Evolutionary conservation across 2,888 invertebrate species (phyloP), one percentile per base, ranked within the genome.

Genomic region (Dynastes maya): DNA sequence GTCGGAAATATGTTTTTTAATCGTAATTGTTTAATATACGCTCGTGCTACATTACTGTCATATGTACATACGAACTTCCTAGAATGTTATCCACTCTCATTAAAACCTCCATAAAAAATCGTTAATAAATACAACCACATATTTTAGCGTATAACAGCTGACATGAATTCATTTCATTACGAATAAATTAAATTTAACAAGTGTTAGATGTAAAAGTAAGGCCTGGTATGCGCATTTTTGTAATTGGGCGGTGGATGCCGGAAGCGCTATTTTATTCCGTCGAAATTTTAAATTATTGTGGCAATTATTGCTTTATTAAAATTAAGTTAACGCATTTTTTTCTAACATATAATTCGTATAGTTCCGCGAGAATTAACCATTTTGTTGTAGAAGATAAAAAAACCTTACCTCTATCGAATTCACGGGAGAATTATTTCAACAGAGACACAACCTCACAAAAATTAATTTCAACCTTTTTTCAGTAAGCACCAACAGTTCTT

Each of bases 111-210:
- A 45, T 22, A 45, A 58, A 61, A 61, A 61, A 58, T 61, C 13
- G 11, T 74, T 63, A 74, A 74, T 51, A 68, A 27, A 51, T 68
- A 51, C 72, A 61, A 74, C 32, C 49, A 45, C 13, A 61, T 27
- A 74, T 74, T 61, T 58, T 74, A 63, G 61, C 61, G 58, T 61
- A 27, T 74, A 74, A 27, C 72, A 74, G 61, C 72, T 74, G 72
- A 61, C 72, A 61, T 55, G 45, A 63, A 61, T 71, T 58, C 5
- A 40, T 74, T 74, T 61, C 61, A 61, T 74, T 74, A 74, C 45
- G 58, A 49, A 27, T 74, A 61, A 74, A 74, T 74, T 74, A 72
- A 40, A 40, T 74, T 27, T 22, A 61, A 61, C 61, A 61, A 74
- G 61, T 74, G 61, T 49, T 61, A 61, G 72, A 74, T 49, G 22